Evolutionary conservation across 2,113 vertebrate species (phyloP), one percentile per base, ranked within the genome.

Genomic region (Tetrax tetrax): DNA sequence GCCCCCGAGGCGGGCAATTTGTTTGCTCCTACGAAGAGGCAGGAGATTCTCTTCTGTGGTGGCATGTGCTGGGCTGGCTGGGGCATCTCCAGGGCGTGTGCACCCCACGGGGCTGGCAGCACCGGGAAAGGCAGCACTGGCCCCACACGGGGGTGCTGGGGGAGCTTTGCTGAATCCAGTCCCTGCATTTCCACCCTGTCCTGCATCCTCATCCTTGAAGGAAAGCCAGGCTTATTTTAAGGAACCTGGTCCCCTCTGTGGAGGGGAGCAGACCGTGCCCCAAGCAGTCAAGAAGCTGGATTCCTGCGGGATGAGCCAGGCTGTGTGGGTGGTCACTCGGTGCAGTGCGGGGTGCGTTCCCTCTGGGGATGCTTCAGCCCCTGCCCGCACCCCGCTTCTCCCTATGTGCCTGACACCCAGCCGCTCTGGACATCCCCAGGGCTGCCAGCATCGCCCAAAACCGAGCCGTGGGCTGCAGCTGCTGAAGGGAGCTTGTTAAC

Each of bases 181-280:
- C n/a, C 33, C 28, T 38, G 33, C 1, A 0, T 47, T 77, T 57
- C 65, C n/a, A 38, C 33, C 9, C 10, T 41, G 6, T 90, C 28
- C 61, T 31, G 6, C 51, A 19, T 68, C 60, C 23, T 45, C 12
- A 22, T 23, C 37, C 47, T n/a, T 1, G 0, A 14, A 53, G 14
- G 4, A 5, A 75, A 68, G 35, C 35, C 37, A 22, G 4, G n/a
- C 18, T 94, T 45, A 7, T 78, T 79, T 71, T 64, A n/a, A 3
- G 2, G n/a, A 85, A 15, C 68, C 33, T 35, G 14, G 18, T 90
- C 33, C 66, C 35, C 2, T 2, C 63, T 53, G 61, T 3, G 4
- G 29, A 17, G 41, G 17, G 13, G 47, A 13, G 11, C 27, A 12
- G 1, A 1, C 72, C 0, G 0, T 81, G 59, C 45, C 35, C 63